These are phyloP conservation scores for Ischnus inquisitorius DNA, from an alignment of 2,888 invertebrate species.

Conservation along the genomic window DNA sequence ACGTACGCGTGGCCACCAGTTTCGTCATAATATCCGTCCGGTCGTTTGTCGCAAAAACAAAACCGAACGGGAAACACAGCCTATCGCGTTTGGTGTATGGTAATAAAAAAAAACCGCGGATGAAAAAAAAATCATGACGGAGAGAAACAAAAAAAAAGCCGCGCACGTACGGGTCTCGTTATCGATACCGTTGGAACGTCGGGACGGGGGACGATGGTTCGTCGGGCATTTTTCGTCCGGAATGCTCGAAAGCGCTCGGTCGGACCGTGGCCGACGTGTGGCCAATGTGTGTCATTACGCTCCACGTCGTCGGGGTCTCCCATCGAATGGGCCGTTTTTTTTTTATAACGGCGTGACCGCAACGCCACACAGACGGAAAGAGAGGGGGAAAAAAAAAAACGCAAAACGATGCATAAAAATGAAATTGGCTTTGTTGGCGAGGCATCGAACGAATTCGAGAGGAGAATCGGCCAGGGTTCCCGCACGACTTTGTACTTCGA, in stretches of 20 bases:
- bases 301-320: constrained; percentile 42
- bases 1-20: constrained; percentile 44
- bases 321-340: constrained; percentile 33
- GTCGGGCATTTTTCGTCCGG: constrained; percentile 55
- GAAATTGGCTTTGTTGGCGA: constrained; percentile 66
- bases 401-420: constrained; percentile 43
- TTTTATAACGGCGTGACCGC: constrained; percentile 54
- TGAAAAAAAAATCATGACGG: constrained; percentile 30
- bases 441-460: constrained; percentile 54
- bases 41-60: constrained; percentile 22
- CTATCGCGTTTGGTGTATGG: constrained; percentile 22
- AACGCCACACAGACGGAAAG: constrained; percentile 26
- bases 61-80: constrained; percentile 42
- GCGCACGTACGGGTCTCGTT: constrained; percentile 59
- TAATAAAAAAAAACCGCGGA: constrained; percentile 45
- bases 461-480: constrained; percentile 22
- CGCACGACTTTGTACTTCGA: constrained; percentile 58
- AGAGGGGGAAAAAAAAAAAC: constrained; percentile 29
- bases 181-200: constrained; percentile 59
- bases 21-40: constrained; percentile 50
- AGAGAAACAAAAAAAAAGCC: constrained; percentile 29
- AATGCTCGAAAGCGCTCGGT: constrained; percentile 59
- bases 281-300: constrained; percentile 60
- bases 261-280: constrained; percentile 53
- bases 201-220: constrained; percentile 28